These are phyloP conservation scores for Meteorus colon DNA, from an alignment of 2,888 invertebrate genomes.

Conservation along the genomic window DNA sequence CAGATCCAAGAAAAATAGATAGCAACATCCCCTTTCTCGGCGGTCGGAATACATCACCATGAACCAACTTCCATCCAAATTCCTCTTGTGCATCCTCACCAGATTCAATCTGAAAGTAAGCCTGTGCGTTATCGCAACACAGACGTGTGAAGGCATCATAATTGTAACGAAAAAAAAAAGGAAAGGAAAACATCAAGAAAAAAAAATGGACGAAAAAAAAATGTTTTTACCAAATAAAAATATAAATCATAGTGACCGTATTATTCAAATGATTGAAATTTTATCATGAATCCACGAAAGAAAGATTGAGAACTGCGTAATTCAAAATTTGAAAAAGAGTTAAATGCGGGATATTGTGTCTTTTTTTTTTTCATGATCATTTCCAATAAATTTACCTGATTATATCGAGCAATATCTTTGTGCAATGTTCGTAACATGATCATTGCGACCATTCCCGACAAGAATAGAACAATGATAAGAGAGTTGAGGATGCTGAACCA, in stretches of 20 bases:
- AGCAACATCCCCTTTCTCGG: slow-evolving; percentile 97
- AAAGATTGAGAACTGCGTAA: slow-evolving; percentile 10
- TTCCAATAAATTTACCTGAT: slow-evolving; percentile 80
- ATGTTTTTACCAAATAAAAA: background rate
- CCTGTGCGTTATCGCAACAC: slow-evolving; percentile 70
- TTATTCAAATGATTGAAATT: no score
- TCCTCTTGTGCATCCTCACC: slow-evolving; percentile 95
- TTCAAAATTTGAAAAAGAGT: slow-evolving; percentile 1
- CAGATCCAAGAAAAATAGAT: slow-evolving; percentile 96
- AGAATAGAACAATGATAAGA: slow-evolving; percentile 95
- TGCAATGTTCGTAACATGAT: slow-evolving; percentile 96
- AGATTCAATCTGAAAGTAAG: slow-evolving; percentile 80
- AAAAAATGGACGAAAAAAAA: background rate
- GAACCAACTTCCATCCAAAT: slow-evolving; percentile 98
- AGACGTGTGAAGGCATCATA: slow-evolving; percentile 59
- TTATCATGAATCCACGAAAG: no score
- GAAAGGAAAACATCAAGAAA: slow-evolving; percentile 8
- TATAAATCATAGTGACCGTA: no score
- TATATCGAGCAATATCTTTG: slow-evolving; percentile 98
- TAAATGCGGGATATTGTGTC: slow-evolving; percentile 9
- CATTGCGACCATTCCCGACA: slow-evolving; percentile 99
- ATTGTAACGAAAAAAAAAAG: slow-evolving; percentile 42
- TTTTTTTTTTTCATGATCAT: slow-evolving; percentile 23
- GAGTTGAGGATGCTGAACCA: slow-evolving; percentile 99
- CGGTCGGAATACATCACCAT: slow-evolving; percentile 98